These are phyloP conservation scores for Ecliptopera silaceata DNA, from an alignment of 2,888 invertebrate genomes.

Conservation along the genomic window DNA sequence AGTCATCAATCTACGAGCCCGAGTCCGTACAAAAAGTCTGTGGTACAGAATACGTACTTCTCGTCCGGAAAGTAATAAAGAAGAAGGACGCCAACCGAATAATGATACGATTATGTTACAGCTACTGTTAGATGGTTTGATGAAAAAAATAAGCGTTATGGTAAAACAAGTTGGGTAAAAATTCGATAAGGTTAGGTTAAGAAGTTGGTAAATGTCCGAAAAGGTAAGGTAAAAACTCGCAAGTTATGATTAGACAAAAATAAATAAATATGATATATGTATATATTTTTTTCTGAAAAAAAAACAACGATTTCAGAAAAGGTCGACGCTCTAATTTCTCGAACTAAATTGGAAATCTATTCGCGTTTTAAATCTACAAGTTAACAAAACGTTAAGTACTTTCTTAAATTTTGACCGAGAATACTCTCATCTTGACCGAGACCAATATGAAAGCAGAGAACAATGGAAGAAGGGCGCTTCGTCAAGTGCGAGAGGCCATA, in stretches of 20 bases:
- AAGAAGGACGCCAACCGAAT: slow-evolving; percentile 76
- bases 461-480: slow-evolving; percentile 79
- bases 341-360: too few relatives aligned
- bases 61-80: slow-evolving; percentile 71
- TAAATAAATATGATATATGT: too few relatives aligned
- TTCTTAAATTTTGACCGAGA: slow-evolving; percentile 40
- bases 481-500: slow-evolving; percentile 78
- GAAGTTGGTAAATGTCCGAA: too few relatives aligned
- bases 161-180: neutral
- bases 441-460: slow-evolving; percentile 64
- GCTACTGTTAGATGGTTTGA: slow-evolving; percentile 48
- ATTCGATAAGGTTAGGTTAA: too few relatives aligned
- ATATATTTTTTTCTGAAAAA: too few relatives aligned
- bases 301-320: too few relatives aligned
- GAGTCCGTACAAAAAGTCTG: slow-evolving; percentile 48
- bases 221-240: too few relatives aligned
- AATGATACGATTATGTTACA: slow-evolving; percentile 78
- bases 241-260: too few relatives aligned
- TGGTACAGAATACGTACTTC: slow-evolving; percentile 54
- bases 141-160: neutral
- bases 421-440: slow-evolving; percentile 40
- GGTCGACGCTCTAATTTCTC: too few relatives aligned
- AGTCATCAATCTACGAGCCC: slow-evolving; percentile 23
- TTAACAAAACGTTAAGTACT: too few relatives aligned
- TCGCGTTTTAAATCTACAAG: too few relatives aligned